Conservation (phyloP, 2,113 vertebrate genomes). For the Epinephelus moara region DNA sequence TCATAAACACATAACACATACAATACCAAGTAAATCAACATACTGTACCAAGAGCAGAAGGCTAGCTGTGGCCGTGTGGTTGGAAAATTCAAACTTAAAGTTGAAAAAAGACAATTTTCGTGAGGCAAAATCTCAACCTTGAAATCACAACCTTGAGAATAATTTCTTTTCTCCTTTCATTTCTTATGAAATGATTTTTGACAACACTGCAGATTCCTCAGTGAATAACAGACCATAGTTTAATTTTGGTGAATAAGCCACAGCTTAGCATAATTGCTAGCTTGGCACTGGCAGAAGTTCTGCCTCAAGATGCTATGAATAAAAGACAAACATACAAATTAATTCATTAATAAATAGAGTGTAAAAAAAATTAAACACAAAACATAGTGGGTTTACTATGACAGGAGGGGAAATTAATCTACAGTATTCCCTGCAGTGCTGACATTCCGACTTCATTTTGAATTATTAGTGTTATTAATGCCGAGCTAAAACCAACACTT, state of each 20-base stretch:
- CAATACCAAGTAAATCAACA: not conserved
- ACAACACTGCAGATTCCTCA: slow-evolving; percentile 46
- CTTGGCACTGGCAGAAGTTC: slow-evolving; percentile 31
- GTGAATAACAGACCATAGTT: slow-evolving; percentile 50
- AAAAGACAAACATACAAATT: slow-evolving; percentile 32
- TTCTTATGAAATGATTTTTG: slow-evolving; percentile 53
- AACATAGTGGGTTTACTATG: not conserved
- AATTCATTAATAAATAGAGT: slow-evolving; percentile 43
- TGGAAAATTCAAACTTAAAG: slow-evolving; percentile 29
- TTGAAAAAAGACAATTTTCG: slow-evolving; percentile 21
- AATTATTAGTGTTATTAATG: slow-evolving; percentile 47
- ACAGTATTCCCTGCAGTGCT: not conserved
- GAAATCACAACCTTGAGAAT: slow-evolving; percentile 23
- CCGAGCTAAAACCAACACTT: slow-evolving; percentile 41
- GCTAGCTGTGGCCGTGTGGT: not conserved
- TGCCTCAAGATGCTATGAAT: slow-evolving; percentile 41
- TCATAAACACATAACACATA: slow-evolving; percentile 8
- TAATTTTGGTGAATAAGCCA: slow-evolving; percentile 52
- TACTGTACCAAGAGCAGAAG: slow-evolving; percentile 7
- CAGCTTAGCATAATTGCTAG: slow-evolving; percentile 42
- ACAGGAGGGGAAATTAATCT: slow-evolving; percentile 27
- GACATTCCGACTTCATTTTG: slow-evolving; percentile 33
- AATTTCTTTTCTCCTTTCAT: slow-evolving; percentile 51
- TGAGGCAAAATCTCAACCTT: slow-evolving; percentile 35
- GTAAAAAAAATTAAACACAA: slow-evolving; percentile 12